phyloP scores from a whole-genome alignment of 64 coral and sea anemone species.

The Dendronephthya gigantea region DNA sequence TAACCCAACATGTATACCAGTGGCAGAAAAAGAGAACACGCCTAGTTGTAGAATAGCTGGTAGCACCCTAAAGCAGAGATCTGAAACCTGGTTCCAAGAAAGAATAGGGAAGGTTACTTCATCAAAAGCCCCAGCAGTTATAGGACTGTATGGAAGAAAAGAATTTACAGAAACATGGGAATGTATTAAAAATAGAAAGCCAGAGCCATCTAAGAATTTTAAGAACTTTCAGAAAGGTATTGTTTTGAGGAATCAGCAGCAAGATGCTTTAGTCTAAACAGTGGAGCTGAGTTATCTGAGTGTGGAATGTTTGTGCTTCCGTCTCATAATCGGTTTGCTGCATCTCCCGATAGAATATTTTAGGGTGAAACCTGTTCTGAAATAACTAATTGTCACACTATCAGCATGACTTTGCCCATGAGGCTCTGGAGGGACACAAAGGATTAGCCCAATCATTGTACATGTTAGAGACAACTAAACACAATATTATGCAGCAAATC shows the following conservation, averaged over 20 bases:
- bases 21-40: conserved; percentile 6
- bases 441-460: no score
- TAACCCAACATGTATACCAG: neutral
- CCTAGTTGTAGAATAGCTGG: neutral
- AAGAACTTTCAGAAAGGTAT: conserved; percentile 47
- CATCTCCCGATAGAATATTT: conserved; percentile 8
- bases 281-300: conserved; percentile 21
- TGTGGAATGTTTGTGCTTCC: conserved; percentile 31
- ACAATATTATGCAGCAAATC: no score
- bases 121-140: conserved; percentile 25
- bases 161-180: conserved; percentile 35
- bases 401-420: no score
- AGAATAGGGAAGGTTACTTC: conserved; percentile 33
- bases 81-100: conserved; percentile 14
- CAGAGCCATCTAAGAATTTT: conserved; percentile 21
- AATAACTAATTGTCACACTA: no score
- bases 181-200: conserved; percentile 15
- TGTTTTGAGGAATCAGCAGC: conserved; percentile 21
- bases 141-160: conserved; percentile 27
- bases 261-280: conserved; percentile 30
- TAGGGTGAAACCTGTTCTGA: neutral
- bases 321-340: conserved; percentile 28
- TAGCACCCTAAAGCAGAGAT: neutral
- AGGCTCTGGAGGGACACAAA: no score
- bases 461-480: no score